Conservation (phyloP, 2,888 invertebrate genomes). For the Oithona nana region DNA sequence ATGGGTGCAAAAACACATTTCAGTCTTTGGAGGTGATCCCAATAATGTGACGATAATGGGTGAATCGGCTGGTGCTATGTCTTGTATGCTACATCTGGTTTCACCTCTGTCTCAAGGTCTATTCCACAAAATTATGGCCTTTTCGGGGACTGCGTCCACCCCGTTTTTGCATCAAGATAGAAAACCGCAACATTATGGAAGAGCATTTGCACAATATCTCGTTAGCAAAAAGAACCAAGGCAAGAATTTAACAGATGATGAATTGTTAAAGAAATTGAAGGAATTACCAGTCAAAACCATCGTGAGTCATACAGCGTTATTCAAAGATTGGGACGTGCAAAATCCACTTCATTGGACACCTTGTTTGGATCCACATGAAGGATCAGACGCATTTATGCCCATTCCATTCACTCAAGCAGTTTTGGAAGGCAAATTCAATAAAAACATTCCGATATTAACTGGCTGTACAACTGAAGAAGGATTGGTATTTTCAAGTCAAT, state of each 20-base stretch:
- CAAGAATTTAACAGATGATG: background rate
- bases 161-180: slow-evolving; percentile 2
- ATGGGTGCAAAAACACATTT: slow-evolving; percentile 11
- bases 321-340: slow-evolving; percentile 5
- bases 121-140: slow-evolving; percentile 13
- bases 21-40: slow-evolving; percentile 3
- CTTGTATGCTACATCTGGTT: background rate
- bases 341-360: slow-evolving; percentile 11
- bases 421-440: background rate
- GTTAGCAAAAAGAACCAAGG: background rate
- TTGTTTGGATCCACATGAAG: background rate
- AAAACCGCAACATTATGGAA: slow-evolving; percentile 3
- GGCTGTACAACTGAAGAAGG: slow-evolving; percentile 10
- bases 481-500: background rate
- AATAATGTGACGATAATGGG: slow-evolving; percentile 12
- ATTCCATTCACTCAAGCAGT: background rate
- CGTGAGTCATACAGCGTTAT: background rate
- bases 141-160: background rate
- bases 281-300: background rate
- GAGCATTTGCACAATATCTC: background rate
- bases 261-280: background rate
- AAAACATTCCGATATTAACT: background rate
- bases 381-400: slow-evolving; percentile 1
- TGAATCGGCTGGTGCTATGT: slow-evolving; percentile 15
- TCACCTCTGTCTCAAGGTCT: slow-evolving; percentile 11